Conservation (phyloP, 2,113 vertebrate genomes). For the Scatophagus argus region DNA sequence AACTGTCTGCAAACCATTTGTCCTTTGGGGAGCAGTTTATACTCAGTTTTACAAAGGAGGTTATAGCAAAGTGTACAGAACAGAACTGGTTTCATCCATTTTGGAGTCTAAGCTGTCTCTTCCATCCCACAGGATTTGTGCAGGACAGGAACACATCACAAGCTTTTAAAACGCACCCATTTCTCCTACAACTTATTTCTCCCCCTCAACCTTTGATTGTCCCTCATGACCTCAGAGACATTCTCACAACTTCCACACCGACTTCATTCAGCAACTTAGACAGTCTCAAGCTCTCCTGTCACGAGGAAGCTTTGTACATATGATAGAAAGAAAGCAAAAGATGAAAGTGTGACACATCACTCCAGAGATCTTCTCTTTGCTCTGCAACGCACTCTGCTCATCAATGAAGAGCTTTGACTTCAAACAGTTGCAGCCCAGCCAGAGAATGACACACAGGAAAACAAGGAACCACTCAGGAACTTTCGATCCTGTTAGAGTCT, state of each 20-base stretch:
- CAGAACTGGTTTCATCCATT: background rate
- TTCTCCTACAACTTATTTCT: slow-evolving; percentile 16
- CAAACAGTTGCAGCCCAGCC: slow-evolving; percentile 47
- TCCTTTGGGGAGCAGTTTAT: background rate
- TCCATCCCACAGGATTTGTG: background rate
- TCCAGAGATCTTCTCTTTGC: slow-evolving; percentile 51
- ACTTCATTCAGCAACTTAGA: slow-evolving; percentile 52
- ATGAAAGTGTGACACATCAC: slow-evolving; percentile 63
- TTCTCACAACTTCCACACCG: slow-evolving; percentile 47
- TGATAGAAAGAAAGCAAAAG: slow-evolving; percentile 39
- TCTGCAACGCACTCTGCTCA: slow-evolving; percentile 51
- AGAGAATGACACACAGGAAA: slow-evolving; percentile 48
- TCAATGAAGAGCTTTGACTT: slow-evolving; percentile 58
- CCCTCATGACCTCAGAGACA: slow-evolving; percentile 60
- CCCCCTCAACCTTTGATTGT: slow-evolving; percentile 53
- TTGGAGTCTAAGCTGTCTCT: background rate
- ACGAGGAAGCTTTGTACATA: slow-evolving; percentile 16
- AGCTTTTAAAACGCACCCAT: slow-evolving; percentile 21
- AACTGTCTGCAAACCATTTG: background rate
- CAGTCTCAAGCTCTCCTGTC: slow-evolving; percentile 28
- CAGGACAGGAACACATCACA: background rate
- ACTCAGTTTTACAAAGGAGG: background rate
- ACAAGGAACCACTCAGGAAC: slow-evolving; percentile 18
- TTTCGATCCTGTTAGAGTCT: slow-evolving; percentile 38
- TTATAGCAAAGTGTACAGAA: background rate